These are phyloP conservation scores for Ochotona curzoniae DNA, from an alignment of 2,113 vertebrate genomes.

Conservation along the genomic window DNA sequence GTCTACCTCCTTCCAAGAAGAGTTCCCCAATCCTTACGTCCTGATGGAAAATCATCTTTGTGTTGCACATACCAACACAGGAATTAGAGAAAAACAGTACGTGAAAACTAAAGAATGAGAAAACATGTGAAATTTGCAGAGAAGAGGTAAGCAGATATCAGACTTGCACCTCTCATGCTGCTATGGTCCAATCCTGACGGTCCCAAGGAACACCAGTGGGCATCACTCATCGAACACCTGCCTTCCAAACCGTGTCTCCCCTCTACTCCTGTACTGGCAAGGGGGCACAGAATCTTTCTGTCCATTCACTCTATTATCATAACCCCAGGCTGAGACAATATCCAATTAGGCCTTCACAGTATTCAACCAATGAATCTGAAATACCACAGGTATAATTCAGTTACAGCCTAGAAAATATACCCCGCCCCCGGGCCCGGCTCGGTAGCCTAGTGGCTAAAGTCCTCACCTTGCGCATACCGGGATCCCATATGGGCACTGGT, in stretches of 20 bases:
- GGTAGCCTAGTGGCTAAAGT: no score
- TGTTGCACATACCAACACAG: no score
- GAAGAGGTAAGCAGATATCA: not conserved
- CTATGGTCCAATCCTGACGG: not conserved
- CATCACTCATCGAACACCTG: not conserved
- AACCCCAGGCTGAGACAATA: not conserved
- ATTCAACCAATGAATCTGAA: not conserved
- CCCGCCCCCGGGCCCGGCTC: no score
- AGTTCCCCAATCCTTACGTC: no score
- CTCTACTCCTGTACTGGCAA: not conserved
- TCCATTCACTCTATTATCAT: not conserved
- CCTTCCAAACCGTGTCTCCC: not conserved
- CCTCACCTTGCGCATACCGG: no score
- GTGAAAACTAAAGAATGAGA: no score
- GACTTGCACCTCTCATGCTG: not conserved
- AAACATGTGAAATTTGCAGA: no score
- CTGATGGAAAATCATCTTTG: no score
- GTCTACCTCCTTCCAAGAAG: no score
- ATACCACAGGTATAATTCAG: not conserved
- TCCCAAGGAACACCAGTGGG: not conserved
- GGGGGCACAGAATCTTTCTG: not conserved
- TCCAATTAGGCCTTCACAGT: not conserved
- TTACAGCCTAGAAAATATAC: not conserved
- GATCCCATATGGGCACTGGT: no score
- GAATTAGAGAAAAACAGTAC: no score